These are phyloP conservation scores for Eciton burchellii DNA, from an alignment of 1,140 invertebrate species.

Conservation along the genomic window DNA sequence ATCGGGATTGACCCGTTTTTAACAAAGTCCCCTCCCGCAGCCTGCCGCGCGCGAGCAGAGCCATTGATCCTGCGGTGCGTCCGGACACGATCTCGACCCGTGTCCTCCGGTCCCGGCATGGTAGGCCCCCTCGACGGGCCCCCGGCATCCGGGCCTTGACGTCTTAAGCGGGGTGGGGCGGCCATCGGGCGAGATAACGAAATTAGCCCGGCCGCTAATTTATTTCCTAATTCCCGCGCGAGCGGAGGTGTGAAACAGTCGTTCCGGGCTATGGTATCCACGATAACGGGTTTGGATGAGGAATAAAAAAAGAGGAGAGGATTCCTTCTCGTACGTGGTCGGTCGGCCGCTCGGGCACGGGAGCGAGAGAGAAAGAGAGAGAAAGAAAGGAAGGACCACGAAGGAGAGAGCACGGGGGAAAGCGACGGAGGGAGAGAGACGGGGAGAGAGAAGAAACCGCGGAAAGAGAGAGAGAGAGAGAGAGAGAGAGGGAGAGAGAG, in stretches of 20 bases:
- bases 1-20: conserved; percentile 69
- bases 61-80: conserved; percentile 64
- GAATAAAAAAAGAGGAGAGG: conserved; percentile 67
- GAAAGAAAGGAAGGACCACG: conserved; percentile 62
- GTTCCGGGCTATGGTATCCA: conserved; percentile 79
- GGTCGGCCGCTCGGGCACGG: conserved; percentile 36
- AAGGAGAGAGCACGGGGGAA: conserved; percentile 22
- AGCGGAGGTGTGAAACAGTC: conserved; percentile 85
- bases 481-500: conserved; percentile 52
- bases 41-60: conserved; percentile 44
- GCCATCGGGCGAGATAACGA: conserved; percentile 82
- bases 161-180: conserved; percentile 79
- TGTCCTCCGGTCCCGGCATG: conserved; percentile 60
- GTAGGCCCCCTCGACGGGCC: conserved; percentile 21
- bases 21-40: conserved; percentile 66
- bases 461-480: conserved; percentile 27
- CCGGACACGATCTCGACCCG: conserved; percentile 65
- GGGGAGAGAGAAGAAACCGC: conserved; percentile 65
- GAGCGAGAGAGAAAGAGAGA: conserved; percentile 41
- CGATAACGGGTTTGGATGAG: conserved; percentile 71
- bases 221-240: conserved; percentile 85
- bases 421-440: conserved; percentile 34
- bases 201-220: conserved; percentile 85
- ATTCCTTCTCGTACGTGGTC: conserved; percentile 56
- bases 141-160: conserved; percentile 75